Percentiles rank a stretch among this genome's conserved stretches.
phyloP scores from a whole-genome alignment of 2,888 invertebrate species.

The Unio delphinus region DNA sequence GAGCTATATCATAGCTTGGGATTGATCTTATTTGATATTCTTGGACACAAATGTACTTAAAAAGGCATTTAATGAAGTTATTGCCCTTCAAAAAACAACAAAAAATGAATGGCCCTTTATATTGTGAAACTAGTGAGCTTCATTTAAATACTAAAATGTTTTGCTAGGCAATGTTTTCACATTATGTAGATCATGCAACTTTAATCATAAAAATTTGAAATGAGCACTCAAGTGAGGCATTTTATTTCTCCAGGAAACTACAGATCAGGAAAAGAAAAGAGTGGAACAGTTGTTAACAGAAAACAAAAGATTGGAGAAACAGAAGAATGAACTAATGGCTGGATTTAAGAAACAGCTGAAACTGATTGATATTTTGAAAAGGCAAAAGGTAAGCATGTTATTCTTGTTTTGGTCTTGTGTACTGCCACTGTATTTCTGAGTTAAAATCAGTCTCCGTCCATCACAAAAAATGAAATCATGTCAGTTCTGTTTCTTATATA shows the following conservation, averaged over 20 bases:
- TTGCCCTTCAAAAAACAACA: too few relatives aligned
- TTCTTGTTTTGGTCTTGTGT: too few relatives aligned
- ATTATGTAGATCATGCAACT: too few relatives aligned
- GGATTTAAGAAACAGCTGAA: constrained; percentile 73
- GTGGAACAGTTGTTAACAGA: constrained; percentile 69
- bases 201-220: neutral
- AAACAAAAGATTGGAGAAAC: constrained; percentile 71
- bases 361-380: constrained; percentile 72
- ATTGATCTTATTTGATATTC: too few relatives aligned
- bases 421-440: too few relatives aligned
- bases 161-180: neutral
- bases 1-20: too few relatives aligned
- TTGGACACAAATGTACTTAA: too few relatives aligned
- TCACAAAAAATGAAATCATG: too few relatives aligned
- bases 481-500: too few relatives aligned
- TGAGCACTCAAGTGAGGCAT: too few relatives aligned
- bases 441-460: too few relatives aligned
- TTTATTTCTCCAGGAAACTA: constrained; percentile 49
- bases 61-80: too few relatives aligned
- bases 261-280: constrained; percentile 65
- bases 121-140: neutral
- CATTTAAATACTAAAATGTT: neutral
- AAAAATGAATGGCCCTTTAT: neutral
- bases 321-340: constrained; percentile 72
- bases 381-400: constrained; percentile 68